Percentiles rank a stretch among this genome's conserved stretches.
These are phyloP conservation scores for Molothrus aeneus DNA, from an alignment of 2,797 vertebrate species.

Conservation along the genomic window DNA sequence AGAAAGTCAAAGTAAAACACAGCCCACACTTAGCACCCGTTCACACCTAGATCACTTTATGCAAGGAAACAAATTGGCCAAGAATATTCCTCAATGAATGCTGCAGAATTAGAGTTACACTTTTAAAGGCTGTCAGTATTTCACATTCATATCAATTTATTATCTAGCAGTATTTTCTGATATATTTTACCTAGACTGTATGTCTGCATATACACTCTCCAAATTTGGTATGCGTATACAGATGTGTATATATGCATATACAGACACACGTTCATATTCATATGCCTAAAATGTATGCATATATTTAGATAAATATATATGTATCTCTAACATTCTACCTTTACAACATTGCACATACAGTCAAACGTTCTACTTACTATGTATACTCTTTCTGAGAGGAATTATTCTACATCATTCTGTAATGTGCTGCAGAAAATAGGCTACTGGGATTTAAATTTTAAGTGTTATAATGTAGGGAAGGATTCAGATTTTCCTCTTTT, in stretches of 20 bases:
- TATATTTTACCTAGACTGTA: not conserved
- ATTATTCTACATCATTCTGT: not conserved
- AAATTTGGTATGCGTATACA: not conserved
- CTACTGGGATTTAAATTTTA: not conserved
- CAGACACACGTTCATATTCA: not conserved
- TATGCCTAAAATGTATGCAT: not conserved
- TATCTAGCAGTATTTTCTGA: not conserved
- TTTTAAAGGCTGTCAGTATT: not conserved
- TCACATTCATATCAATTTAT: not conserved
- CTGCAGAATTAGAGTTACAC: not conserved
- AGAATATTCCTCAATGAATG: not conserved
- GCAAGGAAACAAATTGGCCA: not conserved
- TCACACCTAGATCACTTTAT: not conserved
- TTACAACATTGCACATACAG: not conserved
- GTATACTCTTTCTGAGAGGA: not conserved
- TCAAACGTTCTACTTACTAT: not conserved
- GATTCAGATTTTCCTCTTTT: not conserved
- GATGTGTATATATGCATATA: not conserved
- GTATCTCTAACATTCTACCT: not conserved
- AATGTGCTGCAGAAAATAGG: fast-evolving
- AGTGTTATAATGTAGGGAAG: not conserved
- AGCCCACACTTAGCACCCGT: fast-evolving
- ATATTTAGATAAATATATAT: not conserved
- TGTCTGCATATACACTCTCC: not conserved
- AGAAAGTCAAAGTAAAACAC: not conserved